Percentiles rank a stretch among this genome's conserved stretches.
phyloP scores from a whole-genome alignment of 2,797 vertebrate genomes.

The Alcedo quadribrachys region DNA sequence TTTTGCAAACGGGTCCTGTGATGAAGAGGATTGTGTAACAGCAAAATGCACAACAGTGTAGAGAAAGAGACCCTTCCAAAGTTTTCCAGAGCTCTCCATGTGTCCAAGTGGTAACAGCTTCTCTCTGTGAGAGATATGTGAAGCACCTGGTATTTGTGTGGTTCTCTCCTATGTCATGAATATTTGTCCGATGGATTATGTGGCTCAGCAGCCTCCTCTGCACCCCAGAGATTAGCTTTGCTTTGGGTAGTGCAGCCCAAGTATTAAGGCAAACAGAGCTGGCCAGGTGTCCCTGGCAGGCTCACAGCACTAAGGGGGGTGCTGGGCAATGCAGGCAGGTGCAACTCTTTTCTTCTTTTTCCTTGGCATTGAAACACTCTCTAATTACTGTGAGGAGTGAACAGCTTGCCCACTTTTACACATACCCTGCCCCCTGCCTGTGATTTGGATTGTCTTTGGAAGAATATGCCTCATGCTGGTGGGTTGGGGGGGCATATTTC shows the following conservation, averaged over 20 bases:
- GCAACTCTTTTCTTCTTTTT: constrained; percentile 37
- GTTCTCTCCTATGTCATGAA: neutral
- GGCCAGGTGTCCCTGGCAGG: neutral
- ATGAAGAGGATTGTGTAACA: neutral
- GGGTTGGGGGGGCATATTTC: neutral
- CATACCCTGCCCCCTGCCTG: constrained; percentile 62
- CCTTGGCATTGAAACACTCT: neutral
- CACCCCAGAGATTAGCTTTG: accelerated
- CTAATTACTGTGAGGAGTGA: constrained; percentile 37
- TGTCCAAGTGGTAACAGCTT: neutral
- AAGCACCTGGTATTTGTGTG: neutral
- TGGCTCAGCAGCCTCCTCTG: neutral
- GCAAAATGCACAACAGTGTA: neutral
- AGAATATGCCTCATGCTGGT: neutral
- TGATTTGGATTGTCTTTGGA: constrained; percentile 49
- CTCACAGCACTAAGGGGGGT: neutral
- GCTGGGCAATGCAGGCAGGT: constrained; percentile 25
- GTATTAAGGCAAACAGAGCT: neutral
- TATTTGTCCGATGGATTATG: neutral
- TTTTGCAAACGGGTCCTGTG: neutral
- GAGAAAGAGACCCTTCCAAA: neutral
- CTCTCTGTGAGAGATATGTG: neutral
- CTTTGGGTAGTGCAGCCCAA: neutral
- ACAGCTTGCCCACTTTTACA: constrained; percentile 68
- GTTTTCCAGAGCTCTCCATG: neutral